Base-by-base conservation (phyloP, 2,797 vertebrate genomes). In the Sebastolobus altivelis region DNA sequence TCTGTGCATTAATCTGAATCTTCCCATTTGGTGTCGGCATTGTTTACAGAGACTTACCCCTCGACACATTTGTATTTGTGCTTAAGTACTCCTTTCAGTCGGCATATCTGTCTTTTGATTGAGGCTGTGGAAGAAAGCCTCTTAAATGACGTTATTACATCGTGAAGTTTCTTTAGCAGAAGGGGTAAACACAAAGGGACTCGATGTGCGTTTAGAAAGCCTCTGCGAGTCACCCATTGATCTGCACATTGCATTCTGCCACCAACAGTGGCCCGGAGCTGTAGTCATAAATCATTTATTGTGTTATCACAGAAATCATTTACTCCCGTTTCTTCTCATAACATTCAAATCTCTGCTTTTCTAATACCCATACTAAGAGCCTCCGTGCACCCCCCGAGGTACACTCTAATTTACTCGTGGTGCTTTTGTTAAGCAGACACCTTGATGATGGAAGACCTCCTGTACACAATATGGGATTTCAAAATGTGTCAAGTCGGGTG, bases 391-490 rank as follows among this genome's bases (percentile, higher is more conserved):
- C 85, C 84, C 81, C 87, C n/a, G 61, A 87, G 87, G 90, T 88
- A 82, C 83, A 73, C 91, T 89, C 83, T 93, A 92, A 93, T 94
- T 95, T 93, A 93, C 91, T 90, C 55, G 49, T 81, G 82, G 87
- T 82, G 82, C 92, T 75, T 89, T 87, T 91, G 92, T 94, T 94
- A 94, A 89, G 88, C 88, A 94, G 93, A 89, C 91, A 94, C 92
- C 93, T 92, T 92, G 88, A 91, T 94, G 93, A 95, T 94, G 89
- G 90, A 94, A 91, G 91, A 93, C 91, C 90, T 89, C 87, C 88
- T 88, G 88, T 91, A 93, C 83, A 93, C 89, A 93, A 93, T 93
- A 92, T 88, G 88, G 91, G 87, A 91, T 93, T 93, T 95, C 88
- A 90, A 93, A 94, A 94, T 80, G 91, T 91, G 93, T 95, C 91